phyloP scores from a whole-genome alignment of 2,797 vertebrate genomes.

The Danio albolineatus region DNA sequence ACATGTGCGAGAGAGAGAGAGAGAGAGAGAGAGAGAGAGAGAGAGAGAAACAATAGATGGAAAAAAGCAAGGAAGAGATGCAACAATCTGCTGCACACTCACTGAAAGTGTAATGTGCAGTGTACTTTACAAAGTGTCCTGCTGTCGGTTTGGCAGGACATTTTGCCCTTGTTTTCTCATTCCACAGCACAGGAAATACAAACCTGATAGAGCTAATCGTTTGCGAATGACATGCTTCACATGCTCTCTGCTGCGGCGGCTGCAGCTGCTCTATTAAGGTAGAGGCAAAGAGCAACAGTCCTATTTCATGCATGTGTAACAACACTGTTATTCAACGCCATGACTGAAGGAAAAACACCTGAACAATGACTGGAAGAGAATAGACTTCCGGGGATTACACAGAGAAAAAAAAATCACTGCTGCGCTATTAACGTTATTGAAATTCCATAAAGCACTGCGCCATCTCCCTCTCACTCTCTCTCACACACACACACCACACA shows the following conservation, averaged over 20 bases:
- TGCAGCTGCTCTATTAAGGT: slow-evolving; percentile 8
- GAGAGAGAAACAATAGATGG: not conserved
- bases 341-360: slow-evolving; percentile 59
- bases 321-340: slow-evolving; percentile 6
- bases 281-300: slow-evolving; percentile 10
- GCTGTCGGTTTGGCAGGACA: not conserved
- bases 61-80: not conserved
- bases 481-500: slow-evolving; percentile 22
- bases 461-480: slow-evolving; percentile 41
- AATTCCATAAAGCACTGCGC: slow-evolving; percentile 64
- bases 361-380: slow-evolving; percentile 68
- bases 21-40: too few relatives aligned
- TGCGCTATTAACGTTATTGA: slow-evolving; percentile 68
- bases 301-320: slow-evolving; percentile 15
- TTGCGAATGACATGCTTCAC: slow-evolving; percentile 11
- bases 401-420: slow-evolving; percentile 66
- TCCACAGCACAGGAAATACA: not conserved
- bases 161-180: slow-evolving; percentile 7
- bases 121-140: not conserved
- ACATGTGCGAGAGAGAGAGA: not conserved
- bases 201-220: not conserved
- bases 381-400: slow-evolving; percentile 72
- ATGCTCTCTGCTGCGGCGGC: not conserved
- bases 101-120: slow-evolving; percentile 55
- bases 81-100: slow-evolving; percentile 58